Conservation (phyloP, 1,140 invertebrate species). For the Zaprionus gabonicus region DNA sequence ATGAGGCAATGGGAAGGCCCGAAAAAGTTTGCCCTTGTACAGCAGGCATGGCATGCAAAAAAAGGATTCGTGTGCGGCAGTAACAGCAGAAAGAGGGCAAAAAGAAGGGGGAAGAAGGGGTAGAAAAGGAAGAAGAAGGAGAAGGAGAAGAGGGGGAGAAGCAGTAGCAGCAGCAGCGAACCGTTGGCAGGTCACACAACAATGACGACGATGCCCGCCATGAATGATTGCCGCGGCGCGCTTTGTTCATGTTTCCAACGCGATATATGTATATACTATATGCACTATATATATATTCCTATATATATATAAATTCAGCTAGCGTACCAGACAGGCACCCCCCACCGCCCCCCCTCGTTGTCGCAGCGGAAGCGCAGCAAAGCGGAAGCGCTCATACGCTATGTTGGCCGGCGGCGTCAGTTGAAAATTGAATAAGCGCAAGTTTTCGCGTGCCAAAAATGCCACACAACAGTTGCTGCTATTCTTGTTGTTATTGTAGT, state of each 20-base stretch:
- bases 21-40: slow-evolving; percentile 66
- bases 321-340: slow-evolving; percentile 46
- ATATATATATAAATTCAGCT: slow-evolving; percentile 2
- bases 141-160: neutral
- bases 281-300: neutral
- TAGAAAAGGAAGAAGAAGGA: neutral
- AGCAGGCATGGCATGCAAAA: slow-evolving; percentile 63
- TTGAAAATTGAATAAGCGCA: slow-evolving; percentile 80
- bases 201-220: slow-evolving; percentile 68
- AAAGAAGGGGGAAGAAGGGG: neutral
- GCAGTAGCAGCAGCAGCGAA: neutral
- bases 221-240: slow-evolving; percentile 76
- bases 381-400: slow-evolving; percentile 80
- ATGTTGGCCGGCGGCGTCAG: slow-evolving; percentile 61
- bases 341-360: neutral
- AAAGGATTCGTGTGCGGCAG: slow-evolving; percentile 62
- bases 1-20: slow-evolving; percentile 17
- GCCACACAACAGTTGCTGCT: slow-evolving; percentile 10
- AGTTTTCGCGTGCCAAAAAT: slow-evolving; percentile 81
- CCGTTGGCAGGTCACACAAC: slow-evolving; percentile 46
- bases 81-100: neutral
- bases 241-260: slow-evolving; percentile 71
- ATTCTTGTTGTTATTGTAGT: slow-evolving; percentile 38
- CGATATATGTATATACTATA: slow-evolving; percentile 3
- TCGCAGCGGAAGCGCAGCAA: slow-evolving; percentile 64